Base-by-base conservation (phyloP, 1,140 invertebrate genomes). In the Papilio dardanus region DNA sequence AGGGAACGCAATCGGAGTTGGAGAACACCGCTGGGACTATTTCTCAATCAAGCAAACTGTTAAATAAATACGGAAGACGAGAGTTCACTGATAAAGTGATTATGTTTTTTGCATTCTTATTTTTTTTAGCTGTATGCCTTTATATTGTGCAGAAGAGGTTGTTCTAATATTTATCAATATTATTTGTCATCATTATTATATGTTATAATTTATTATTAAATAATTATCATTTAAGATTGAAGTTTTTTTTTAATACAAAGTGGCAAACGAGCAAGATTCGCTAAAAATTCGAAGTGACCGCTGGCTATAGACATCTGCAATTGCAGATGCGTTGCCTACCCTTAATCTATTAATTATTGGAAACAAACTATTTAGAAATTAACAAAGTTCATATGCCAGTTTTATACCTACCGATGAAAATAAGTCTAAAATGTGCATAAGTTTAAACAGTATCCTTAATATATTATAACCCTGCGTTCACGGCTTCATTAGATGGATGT, bases 81-180 rank as follows among this genome's bases (percentile, higher is more conserved):
- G 98, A 99, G 94, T 96, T 98, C 71, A 99, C 99, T 0, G 98
- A 99, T 88, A 99, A 99, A 95, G 95, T 98, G 62, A 94, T 99
- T 0, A 95, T 99, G 77, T 96, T 97, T 76, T 95, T 99, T 84
- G 98, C 98, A 65, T 97, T 99, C 87, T 94, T 96, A 2, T 99
- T 99, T 94, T 99, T 99, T 89, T 94, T 99, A 76, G 97, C 96
- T 8, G 98, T 97, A 86, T 98, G 98, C 46, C 94, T 98, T 77
- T 99, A 99, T 86, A 98, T 99, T 84, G 94, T 99, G 54, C 97
- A 98, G 85, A 98, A 98, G 92, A 94, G 98, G 84, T 85, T 99
- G 31, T 97, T 98, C 94, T 97, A 94, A 94, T 77, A 28, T 67
- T 71, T 30, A 46, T n/a, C 50, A 30, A 30, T 30, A 71, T 71